A percentile compares a stretch with the other conserved stretches of the same genome.
These are phyloP conservation scores for Dioctria rufipes DNA, from an alignment of 2,888 invertebrate genomes.

Conservation along the genomic window DNA sequence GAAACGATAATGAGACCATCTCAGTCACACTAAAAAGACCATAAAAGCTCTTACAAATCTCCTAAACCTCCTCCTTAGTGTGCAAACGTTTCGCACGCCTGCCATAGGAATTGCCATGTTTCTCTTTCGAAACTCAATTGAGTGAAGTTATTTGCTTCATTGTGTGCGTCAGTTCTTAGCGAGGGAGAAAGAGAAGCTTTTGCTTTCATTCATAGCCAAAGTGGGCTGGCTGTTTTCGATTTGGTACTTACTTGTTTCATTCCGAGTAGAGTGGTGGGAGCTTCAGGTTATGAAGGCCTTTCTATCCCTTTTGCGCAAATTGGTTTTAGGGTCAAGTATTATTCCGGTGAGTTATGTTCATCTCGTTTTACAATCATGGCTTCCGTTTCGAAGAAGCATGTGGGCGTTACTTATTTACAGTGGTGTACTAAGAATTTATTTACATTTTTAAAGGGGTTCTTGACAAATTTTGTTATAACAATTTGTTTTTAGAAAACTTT, in stretches of 20 bases:
- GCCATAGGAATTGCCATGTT: background rate
- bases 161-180: constrained; percentile 14
- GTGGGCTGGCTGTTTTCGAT: constrained; percentile 45
- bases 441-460: constrained; percentile 17
- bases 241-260: constrained; percentile 42
- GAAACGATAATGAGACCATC: constrained; percentile 71
- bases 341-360: constrained; percentile 68
- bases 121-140: constrained; percentile 8
- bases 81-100: constrained; percentile 20
- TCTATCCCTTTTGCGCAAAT: constrained; percentile 28
- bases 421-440: constrained; percentile 53
- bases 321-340: constrained; percentile 56
- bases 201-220: constrained; percentile 20
- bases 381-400: constrained; percentile 66
- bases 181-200: background rate
- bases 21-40: constrained; percentile 71
- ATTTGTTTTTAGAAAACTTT: background rate
- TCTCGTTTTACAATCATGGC: constrained; percentile 70
- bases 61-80: constrained; percentile 40
- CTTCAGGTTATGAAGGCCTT: constrained; percentile 58
- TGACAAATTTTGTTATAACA: background rate
- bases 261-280: background rate
- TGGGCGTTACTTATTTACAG: constrained; percentile 58
- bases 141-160: constrained; percentile 20
- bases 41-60: constrained; percentile 65